A percentile compares a stretch with the other conserved stretches of the same genome.
These are phyloP conservation scores for Eurois occulta DNA, from an alignment of 2,888 invertebrate genomes.

Conservation along the genomic window DNA sequence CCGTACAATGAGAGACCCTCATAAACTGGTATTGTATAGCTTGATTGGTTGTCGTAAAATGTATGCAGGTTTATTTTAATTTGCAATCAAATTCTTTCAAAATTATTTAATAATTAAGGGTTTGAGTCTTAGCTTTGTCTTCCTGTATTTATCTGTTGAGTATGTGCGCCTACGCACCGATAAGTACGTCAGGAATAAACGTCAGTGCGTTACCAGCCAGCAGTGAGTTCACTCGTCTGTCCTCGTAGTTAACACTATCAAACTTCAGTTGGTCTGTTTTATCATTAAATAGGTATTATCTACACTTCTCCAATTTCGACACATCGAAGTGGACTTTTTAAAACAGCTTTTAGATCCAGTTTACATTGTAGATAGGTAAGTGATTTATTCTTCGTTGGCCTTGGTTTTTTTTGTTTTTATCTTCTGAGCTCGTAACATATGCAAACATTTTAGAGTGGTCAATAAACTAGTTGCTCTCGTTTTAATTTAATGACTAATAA, in stretches of 20 bases:
- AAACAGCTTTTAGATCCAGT: neutral
- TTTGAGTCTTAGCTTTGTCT: neutral
- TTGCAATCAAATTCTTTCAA: no score
- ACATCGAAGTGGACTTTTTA: neutral
- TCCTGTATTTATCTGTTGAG: neutral
- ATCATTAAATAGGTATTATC: neutral
- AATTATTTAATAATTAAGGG: no score
- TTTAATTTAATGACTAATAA: conserved; percentile 8
- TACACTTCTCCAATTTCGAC: neutral
- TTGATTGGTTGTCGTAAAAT: no score
- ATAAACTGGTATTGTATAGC: no score
- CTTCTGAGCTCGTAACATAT: conserved; percentile 22
- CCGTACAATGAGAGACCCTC: no score
- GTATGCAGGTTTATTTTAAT: no score
- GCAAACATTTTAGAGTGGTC: conserved; percentile 16
- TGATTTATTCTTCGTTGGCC: conserved; percentile 28
- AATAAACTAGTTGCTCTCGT: neutral
- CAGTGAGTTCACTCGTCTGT: neutral
- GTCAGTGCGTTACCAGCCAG: neutral
- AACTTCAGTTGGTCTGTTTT: no score
- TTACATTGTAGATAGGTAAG: neutral
- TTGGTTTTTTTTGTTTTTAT: conserved; percentile 21
- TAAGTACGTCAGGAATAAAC: neutral
- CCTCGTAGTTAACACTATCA: no score
- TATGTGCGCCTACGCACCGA: neutral